Conservation (phyloP, 2,888 invertebrate species). For the Scaptomyza caliginosa region DNA sequence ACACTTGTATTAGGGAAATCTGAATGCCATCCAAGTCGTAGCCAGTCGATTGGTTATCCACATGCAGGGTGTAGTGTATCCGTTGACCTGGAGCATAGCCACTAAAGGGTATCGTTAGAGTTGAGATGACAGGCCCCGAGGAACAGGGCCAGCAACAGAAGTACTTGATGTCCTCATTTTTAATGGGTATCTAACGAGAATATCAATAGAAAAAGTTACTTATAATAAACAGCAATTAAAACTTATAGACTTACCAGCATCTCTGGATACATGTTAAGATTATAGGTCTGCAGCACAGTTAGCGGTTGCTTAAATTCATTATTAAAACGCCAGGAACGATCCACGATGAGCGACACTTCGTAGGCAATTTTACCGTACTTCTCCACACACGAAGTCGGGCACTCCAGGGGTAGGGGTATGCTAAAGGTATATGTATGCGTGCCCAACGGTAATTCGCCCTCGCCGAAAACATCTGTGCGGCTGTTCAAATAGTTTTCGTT, state of each 20-base stretch:
- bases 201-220: too few relatives aligned
- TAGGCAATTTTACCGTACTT: conserved; percentile 90
- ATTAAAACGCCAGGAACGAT: conserved; percentile 83
- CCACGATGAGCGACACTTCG: conserved; percentile 89
- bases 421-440: conserved; percentile 89
- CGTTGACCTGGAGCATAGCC: conserved; percentile 90
- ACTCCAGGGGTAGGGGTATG: conserved; percentile 85
- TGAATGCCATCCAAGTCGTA: conserved; percentile 60
- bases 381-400: conserved; percentile 91
- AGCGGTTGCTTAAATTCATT: conserved; percentile 84
- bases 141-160: conserved; percentile 74
- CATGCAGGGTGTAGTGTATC: conserved; percentile 87
- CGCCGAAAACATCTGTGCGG: conserved; percentile 44
- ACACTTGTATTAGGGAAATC: conserved; percentile 51
- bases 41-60: conserved; percentile 88
- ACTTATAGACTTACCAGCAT: conserved; percentile 85
- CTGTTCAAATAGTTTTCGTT: conserved; percentile 52
- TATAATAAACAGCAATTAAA: not conserved
- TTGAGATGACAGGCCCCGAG: conserved; percentile 57
- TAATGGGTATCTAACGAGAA: conserved; percentile 47
- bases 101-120: conserved; percentile 85
- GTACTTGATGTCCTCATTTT: conserved; percentile 55
- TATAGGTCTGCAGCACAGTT: conserved; percentile 90
- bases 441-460: conserved; percentile 54
- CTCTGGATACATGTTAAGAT: conserved; percentile 89